Evolutionary conservation across 2,888 invertebrate genomes (phyloP).

Genomic region (Cremastinae sp.): DNA sequence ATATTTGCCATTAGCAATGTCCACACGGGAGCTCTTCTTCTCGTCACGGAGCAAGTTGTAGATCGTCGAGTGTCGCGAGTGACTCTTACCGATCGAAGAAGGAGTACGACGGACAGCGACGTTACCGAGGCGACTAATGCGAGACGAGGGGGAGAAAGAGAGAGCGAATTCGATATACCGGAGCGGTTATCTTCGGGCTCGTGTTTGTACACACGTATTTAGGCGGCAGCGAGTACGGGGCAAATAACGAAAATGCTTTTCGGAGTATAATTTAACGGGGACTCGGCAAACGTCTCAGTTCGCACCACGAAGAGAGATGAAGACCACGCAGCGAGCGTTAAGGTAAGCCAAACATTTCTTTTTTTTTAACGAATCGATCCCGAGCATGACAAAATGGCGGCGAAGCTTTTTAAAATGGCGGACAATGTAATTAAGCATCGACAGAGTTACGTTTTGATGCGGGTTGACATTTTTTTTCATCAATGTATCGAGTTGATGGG

Average conservation of each 20-base stretch:
- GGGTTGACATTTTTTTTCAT: too few species aligned
- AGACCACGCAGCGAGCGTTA: conserved; percentile 62
- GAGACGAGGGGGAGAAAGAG: conserved; percentile 4
- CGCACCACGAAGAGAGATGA: conserved; percentile 37
- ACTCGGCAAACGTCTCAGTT: too few species aligned
- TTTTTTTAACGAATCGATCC: neutral
- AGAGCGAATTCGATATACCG: neutral
- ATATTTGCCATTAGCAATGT: conserved; percentile 47
- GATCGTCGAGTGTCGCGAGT: neutral
- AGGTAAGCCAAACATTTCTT: conserved; percentile 46
- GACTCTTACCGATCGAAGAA: neutral
- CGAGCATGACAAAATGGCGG: neutral
- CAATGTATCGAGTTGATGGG: too few species aligned
- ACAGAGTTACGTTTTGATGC: too few species aligned
- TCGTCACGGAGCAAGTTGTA: neutral
- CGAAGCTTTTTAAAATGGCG: too few species aligned
- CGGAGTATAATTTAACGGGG: conserved; percentile 2
- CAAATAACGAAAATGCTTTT: conserved; percentile 22
- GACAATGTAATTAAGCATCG: too few species aligned
- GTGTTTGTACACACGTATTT: neutral
- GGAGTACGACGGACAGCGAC: neutral
- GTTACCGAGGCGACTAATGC: conserved; percentile 42
- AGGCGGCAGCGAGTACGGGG: neutral
- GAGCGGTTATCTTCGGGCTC: conserved; percentile 19
- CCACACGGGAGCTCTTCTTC: neutral